A percentile compares a stretch with the other conserved stretches of the same genome.
phyloP scores from a whole-genome alignment of 2,113 vertebrate species.

The Oreochromis niloticus region DNA sequence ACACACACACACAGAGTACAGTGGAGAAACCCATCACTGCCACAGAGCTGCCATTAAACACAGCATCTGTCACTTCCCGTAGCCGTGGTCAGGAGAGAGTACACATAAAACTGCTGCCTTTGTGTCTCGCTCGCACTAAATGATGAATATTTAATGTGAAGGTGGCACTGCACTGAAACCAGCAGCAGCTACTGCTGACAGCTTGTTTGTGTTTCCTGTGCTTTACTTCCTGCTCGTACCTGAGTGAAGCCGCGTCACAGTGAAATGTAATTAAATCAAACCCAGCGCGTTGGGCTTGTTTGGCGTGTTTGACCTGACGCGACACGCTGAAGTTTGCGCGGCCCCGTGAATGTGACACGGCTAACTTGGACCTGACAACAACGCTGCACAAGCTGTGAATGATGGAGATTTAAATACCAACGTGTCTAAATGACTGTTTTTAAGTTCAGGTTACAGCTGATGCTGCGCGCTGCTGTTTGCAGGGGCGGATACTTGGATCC shows the following conservation, averaged over 20 bases:
- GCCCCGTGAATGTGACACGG: neutral
- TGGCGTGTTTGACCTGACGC: neutral
- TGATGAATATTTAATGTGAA: neutral
- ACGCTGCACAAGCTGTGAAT: neutral
- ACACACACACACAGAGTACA: neutral
- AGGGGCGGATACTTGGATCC: neutral
- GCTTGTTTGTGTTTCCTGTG: neutral
- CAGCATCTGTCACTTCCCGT: neutral
- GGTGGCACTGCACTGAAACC: neutral
- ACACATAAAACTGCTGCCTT: neutral
- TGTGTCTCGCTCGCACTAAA: neutral
- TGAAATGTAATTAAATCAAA: neutral
- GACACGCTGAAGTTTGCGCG: rapidly evolving
- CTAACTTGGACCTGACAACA: neutral
- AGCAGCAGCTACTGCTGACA: neutral
- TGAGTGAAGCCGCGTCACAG: neutral
- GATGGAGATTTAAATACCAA: neutral
- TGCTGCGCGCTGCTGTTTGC: neutral
- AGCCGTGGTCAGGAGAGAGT: neutral
- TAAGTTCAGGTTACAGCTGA: neutral
- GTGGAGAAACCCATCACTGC: neutral
- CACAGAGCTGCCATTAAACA: neutral
- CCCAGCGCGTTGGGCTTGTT: neutral
- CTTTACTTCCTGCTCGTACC: neutral
- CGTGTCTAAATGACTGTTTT: neutral